Base-by-base conservation (phyloP, 2,797 vertebrate species). In the Lophius americanus region DNA sequence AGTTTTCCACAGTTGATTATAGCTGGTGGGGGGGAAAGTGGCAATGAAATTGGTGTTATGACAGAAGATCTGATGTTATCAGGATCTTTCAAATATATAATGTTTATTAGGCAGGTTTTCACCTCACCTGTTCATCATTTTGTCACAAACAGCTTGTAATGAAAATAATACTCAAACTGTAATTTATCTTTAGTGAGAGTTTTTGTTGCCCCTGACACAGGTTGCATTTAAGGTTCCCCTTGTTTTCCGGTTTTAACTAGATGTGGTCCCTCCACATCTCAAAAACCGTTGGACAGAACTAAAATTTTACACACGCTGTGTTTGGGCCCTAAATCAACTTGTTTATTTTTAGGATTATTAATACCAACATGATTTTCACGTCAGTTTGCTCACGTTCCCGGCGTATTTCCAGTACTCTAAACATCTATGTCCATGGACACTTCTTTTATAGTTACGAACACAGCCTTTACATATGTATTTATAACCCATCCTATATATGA, bases 1-100 rank as follows among this genome's bases (percentile, higher is more conserved):
- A 51, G 3, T 36, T 72, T 67, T 13, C 42, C 35, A 56, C 33
- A 39, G 12, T 37, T 66, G 23, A 57, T 44, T 43, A 48, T 14
- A 58, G 5, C 4, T 14, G 12, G 7, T n/a, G 5, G 5, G 4
- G 0, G 11, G 39, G 10, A n/a, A 2, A 33, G 51, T 5, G 37
- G 13, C 10, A 12, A 11, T 33, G 23, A 51, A 43, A 46, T 47
- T 12, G 23, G 23, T 41, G 5, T 57, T 4, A 32, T 52, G 39
- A 48, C 7, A 32, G 11, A 64, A 37, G 35, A 51, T 64, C 1
- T 14, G n/a, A 38, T 36, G 2, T 6, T 32, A 4, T 49, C 35
- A 35, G 9, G 9, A 53, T 42, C 43, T 65, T 59, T 47, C 2
- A 43, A 9, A 37, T 6, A 32, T 11, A 23, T 47, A 23, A 39